Evolutionary conservation across 1,140 invertebrate genomes (phyloP).

Genomic region (Drosophila mayri): DNA sequence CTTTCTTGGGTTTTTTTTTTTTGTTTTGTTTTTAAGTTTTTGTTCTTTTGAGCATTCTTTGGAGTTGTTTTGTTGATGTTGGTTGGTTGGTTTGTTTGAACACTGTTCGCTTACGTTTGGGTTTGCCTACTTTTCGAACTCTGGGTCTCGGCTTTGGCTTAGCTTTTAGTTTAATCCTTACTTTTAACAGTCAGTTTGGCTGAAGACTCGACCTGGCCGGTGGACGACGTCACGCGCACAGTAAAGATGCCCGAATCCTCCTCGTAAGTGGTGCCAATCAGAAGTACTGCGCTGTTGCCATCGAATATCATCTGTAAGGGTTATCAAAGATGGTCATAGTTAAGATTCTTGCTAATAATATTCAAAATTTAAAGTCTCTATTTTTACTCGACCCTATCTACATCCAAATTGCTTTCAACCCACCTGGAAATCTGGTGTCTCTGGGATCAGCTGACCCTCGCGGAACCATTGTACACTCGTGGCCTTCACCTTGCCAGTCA

Average conservation of each 20-base stretch:
- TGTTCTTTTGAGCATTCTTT: conserved; percentile 75
- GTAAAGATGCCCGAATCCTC: conserved; percentile 97
- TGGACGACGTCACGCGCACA: conserved; percentile 94
- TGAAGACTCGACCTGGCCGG: conserved; percentile 95
- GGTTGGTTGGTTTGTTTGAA: conserved; percentile 56
- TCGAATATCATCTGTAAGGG: conserved; percentile 94
- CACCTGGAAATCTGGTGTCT: conserved; percentile 96
- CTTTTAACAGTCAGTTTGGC: conserved; percentile 98
- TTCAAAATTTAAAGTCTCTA: not conserved
- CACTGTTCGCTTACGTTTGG: conserved; percentile 73
- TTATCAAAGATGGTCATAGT: not conserved
- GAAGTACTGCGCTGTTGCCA: conserved; percentile 94
- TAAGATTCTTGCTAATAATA: not conserved
- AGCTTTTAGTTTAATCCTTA: conserved; percentile 92
- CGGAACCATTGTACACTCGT: conserved; percentile 93
- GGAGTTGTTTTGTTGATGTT: conserved; percentile 74
- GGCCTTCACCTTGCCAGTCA: conserved; percentile 92
- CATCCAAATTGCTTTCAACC: conserved; percentile 38
- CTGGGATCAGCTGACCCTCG: conserved; percentile 94
- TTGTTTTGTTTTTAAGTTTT: conserved; percentile 39
- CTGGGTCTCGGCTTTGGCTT: conserved; percentile 74
- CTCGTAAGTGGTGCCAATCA: conserved; percentile 96
- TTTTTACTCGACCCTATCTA: not conserved
- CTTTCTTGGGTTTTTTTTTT: not conserved
- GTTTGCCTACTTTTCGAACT: conserved; percentile 64